Conservation (phyloP, 1,140 invertebrate genomes). For the Orussus abietinus region DNA sequence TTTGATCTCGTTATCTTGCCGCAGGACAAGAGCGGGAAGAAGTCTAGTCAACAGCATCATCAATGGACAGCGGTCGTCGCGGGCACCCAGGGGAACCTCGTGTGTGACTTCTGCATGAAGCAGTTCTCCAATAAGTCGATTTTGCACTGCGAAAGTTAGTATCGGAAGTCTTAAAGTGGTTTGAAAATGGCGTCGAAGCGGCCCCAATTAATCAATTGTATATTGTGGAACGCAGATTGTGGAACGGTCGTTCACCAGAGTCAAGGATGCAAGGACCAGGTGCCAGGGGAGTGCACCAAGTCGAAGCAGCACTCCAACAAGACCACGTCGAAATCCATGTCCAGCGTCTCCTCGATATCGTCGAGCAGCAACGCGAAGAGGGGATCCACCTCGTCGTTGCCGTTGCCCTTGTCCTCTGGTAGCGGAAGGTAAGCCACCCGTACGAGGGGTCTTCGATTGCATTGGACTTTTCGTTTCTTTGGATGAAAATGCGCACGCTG, state of each 20-base stretch:
- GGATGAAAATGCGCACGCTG: conserved; percentile 41
- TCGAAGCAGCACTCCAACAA: conserved; percentile 41
- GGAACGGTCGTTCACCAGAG: conserved; percentile 80
- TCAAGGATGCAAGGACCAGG: conserved; percentile 77
- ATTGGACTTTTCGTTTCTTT: conserved; percentile 36
- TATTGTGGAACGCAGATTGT: conserved; percentile 65
- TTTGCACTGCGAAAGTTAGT: conserved; percentile 67
- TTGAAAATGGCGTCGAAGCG: no score
- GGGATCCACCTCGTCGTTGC: conserved; percentile 44
- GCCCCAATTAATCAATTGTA: no score
- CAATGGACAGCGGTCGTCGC: conserved; percentile 68
- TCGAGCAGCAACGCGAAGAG: conserved; percentile 39
- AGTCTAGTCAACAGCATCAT: conserved; percentile 55
- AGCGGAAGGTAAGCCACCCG: conserved; percentile 45
- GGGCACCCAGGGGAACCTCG: conserved; percentile 38
- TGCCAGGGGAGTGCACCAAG: conserved; percentile 69
- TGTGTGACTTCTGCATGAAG: conserved; percentile 80
- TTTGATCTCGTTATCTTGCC: conserved; percentile 14
- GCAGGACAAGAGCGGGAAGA: conserved; percentile 49
- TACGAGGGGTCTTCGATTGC: no score
- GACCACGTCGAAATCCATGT: conserved; percentile 42
- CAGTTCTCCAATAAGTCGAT: conserved; percentile 74
- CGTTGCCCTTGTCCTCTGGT: conserved; percentile 34
- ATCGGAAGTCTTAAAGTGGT: conserved; percentile 2
- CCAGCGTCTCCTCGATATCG: conserved; percentile 38